Evolutionary conservation across 2,888 invertebrate genomes (phyloP).

Genomic region (Adela reaumurella): DNA sequence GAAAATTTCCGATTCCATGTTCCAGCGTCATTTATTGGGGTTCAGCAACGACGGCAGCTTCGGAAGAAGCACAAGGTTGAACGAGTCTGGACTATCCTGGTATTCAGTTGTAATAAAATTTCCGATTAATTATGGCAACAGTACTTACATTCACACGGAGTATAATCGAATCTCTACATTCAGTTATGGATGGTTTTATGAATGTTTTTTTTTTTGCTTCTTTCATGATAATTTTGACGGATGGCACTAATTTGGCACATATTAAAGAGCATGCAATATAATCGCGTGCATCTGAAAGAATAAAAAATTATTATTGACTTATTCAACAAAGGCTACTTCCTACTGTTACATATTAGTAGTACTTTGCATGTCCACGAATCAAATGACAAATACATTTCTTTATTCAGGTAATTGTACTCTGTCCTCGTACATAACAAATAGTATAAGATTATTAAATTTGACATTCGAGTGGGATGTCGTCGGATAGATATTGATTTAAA

Average conservation of each 20-base stretch:
- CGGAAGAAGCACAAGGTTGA: too few relatives aligned
- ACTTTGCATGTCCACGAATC: not conserved
- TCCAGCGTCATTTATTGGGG: not conserved
- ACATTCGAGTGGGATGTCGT: too few relatives aligned
- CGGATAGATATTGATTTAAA: too few relatives aligned
- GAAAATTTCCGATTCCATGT: not conserved
- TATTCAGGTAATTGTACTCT: too few relatives aligned
- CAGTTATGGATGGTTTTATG: not conserved
- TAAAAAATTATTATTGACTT: not conserved
- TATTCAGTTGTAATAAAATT: not conserved
- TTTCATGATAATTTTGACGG: not conserved
- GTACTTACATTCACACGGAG: not conserved
- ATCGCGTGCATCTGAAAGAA: not conserved
- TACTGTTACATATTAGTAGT: not conserved
- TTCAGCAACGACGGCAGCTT: too few relatives aligned
- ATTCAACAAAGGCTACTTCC: not conserved
- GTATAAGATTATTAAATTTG: too few relatives aligned
- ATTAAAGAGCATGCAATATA: not conserved
- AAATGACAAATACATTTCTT: not conserved
- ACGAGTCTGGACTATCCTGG: too few relatives aligned
- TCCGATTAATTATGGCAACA: not conserved
- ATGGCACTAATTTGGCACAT: not conserved
- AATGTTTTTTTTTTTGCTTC: not conserved
- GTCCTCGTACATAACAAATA: too few relatives aligned
- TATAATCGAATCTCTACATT: not conserved